phyloP scores from a whole-genome alignment of 2,113 vertebrate species.

The Rhea pennata region DNA sequence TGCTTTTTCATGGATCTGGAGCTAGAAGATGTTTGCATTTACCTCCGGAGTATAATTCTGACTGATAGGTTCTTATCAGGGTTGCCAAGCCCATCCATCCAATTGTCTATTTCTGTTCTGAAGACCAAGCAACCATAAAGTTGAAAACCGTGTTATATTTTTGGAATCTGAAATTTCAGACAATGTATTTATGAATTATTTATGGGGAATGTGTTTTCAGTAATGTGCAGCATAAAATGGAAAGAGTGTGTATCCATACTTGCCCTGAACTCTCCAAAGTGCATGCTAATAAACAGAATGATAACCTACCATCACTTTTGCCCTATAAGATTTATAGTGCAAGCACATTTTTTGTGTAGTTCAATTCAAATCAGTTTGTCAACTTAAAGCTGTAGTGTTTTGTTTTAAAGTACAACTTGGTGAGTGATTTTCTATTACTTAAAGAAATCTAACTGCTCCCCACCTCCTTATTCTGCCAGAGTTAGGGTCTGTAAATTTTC shows the following conservation, averaged over 20 bases:
- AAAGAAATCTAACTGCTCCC: constrained; percentile 13
- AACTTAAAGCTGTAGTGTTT: constrained; percentile 39
- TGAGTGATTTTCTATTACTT: constrained; percentile 45
- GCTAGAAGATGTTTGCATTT: constrained; percentile 23
- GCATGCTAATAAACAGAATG: constrained; percentile 63
- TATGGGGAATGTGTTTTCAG: constrained; percentile 66
- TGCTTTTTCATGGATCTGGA: background rate
- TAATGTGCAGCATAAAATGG: constrained; percentile 66
- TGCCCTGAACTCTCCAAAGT: constrained; percentile 71
- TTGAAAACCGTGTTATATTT: constrained; percentile 53
- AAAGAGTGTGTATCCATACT: constrained; percentile 61
- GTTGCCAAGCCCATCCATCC: constrained; percentile 61
- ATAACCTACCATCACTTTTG: constrained; percentile 49
- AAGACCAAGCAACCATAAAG: constrained; percentile 64
- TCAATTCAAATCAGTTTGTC: constrained; percentile 64
- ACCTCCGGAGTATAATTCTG: constrained; percentile 33
- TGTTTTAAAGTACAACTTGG: constrained; percentile 35
- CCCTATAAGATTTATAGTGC: constrained; percentile 62
- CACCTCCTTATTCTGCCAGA: background rate
- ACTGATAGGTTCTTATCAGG: constrained; percentile 49
- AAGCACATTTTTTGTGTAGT: constrained; percentile 52
- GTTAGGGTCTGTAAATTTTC: constrained; percentile 54
- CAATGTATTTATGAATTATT: constrained; percentile 73
- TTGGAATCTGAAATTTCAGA: constrained; percentile 72
- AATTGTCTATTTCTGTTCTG: constrained; percentile 57